Percentiles rank a stretch among this genome's conserved stretches.
phyloP scores from a whole-genome alignment of 92 coral and sea anemone genomes.

The Diadumene lineata region DNA sequence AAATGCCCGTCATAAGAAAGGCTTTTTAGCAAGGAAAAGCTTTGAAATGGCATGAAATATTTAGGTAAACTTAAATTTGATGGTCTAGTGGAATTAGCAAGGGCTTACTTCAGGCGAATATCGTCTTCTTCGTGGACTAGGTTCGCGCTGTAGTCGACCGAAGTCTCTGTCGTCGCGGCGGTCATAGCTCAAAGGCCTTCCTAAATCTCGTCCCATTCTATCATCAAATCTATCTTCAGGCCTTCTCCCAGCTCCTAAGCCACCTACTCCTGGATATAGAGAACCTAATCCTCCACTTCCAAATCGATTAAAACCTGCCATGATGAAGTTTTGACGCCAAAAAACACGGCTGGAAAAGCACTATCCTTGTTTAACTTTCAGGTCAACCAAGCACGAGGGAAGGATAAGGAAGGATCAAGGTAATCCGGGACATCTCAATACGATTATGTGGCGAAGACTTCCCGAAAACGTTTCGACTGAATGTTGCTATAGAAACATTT shows the following conservation, averaged over 20 bases:
- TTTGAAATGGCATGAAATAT: background rate
- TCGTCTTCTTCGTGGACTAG: conserved; percentile 36
- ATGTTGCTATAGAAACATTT: conserved; percentile 22
- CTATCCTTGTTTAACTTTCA: conserved; percentile 5
- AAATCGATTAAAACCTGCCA: conserved; percentile 45
- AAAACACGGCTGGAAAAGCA: background rate
- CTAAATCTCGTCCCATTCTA: conserved; percentile 11
- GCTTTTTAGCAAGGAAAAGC: background rate
- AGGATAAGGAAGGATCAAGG: conserved; percentile 10
- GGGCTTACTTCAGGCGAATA: conserved; percentile 57
- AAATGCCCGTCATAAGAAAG: background rate
- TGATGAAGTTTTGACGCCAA: background rate
- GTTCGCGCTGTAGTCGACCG: conserved; percentile 24
- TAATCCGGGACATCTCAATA: conserved; percentile 20
- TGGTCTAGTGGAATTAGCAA: background rate
- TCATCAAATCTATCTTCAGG: conserved; percentile 43
- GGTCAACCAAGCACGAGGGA: background rate
- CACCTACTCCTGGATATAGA: conserved; percentile 18
- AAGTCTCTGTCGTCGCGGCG: conserved; percentile 33
- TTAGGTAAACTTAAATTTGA: too few species aligned
- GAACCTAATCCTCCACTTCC: conserved; percentile 35
- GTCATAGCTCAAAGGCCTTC: too few species aligned
- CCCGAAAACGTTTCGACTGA: background rate
- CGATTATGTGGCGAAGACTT: background rate
- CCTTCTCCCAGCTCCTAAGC: conserved; percentile 23